Percentiles rank a stretch among this genome's conserved stretches.
Evolutionary conservation across 1,140 invertebrate species (phyloP).

Genomic region (Halyomorpha halys): DNA sequence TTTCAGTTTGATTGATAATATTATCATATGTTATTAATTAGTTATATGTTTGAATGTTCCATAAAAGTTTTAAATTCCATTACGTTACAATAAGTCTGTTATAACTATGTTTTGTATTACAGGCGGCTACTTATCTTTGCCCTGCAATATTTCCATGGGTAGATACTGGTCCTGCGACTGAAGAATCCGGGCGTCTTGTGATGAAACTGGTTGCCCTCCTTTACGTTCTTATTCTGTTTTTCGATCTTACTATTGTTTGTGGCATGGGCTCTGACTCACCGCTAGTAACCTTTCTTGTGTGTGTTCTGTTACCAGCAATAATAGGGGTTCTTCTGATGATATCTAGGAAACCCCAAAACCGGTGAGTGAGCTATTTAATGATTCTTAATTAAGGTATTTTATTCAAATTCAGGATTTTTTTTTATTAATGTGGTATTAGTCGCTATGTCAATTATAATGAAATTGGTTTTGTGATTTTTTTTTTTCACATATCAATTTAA

Average conservation of each 20-base stretch:
- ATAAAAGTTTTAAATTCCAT: too few relatives aligned
- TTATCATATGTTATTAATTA: too few relatives aligned
- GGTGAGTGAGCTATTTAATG: constrained; percentile 42
- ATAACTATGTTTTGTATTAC: constrained; percentile 32
- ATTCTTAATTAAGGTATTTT: not conserved
- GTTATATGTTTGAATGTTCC: too few relatives aligned
- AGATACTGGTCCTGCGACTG: constrained; percentile 72
- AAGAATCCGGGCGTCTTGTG: constrained; percentile 71
- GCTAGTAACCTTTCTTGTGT: constrained; percentile 57
- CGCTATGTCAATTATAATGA: too few relatives aligned
- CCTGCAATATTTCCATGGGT: constrained; percentile 81
- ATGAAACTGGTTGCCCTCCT: constrained; percentile 78
- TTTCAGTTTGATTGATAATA: too few relatives aligned
- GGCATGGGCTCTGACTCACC: constrained; percentile 54
- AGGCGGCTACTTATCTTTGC: constrained; percentile 67
- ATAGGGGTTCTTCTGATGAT: constrained; percentile 67
- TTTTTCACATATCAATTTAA: too few relatives aligned
- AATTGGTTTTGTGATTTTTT: too few relatives aligned
- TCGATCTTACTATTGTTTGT: constrained; percentile 73
- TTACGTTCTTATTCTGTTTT: constrained; percentile 66
- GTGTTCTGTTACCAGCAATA: constrained; percentile 62
- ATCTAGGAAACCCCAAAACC: constrained; percentile 83
- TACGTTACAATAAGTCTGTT: too few relatives aligned
- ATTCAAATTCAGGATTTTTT: too few relatives aligned
- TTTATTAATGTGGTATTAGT: too few relatives aligned